Evolutionary conservation across 2,797 vertebrate species (phyloP).

Genomic region (Brachymystax lenok): DNA sequence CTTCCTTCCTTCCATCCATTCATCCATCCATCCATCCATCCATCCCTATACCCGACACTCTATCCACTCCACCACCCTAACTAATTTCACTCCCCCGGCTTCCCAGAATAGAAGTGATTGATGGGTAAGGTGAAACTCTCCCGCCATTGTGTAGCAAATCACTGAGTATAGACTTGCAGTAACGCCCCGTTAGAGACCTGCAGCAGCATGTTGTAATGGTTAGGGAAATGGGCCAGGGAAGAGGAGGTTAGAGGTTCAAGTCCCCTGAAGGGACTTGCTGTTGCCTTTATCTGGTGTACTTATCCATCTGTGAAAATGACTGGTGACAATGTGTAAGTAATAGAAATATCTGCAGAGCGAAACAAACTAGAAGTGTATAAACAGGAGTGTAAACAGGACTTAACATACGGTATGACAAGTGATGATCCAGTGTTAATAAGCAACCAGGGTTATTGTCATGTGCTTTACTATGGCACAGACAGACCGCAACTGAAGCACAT

Average conservation of each 20-base stretch:
- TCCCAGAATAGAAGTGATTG: constrained; percentile 64
- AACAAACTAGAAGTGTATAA: neutral
- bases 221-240: constrained; percentile 70
- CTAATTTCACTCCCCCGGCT: constrained; percentile 61
- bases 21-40: constrained; percentile 41
- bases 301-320: constrained; percentile 46
- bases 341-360: neutral
- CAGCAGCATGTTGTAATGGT: constrained; percentile 63
- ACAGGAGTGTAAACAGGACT: neutral
- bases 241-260: constrained; percentile 69
- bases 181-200: constrained; percentile 68
- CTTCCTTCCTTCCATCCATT: constrained; percentile 4
- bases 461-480: neutral
- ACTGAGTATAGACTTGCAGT: constrained; percentile 59
- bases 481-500: constrained; percentile 38
- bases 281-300: constrained; percentile 32
- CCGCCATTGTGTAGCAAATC: constrained; percentile 63
- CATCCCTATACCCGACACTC: constrained; percentile 44
- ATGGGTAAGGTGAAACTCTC: constrained; percentile 65
- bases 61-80: constrained; percentile 52
- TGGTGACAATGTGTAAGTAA: constrained; percentile 41
- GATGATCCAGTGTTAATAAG: neutral
- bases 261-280: constrained; percentile 46
- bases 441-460: neutral
- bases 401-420: neutral